Percentiles rank a stretch among this genome's conserved stretches.
phyloP scores from a whole-genome alignment of 2,113 vertebrate genomes.

The Colinus virginianus region DNA sequence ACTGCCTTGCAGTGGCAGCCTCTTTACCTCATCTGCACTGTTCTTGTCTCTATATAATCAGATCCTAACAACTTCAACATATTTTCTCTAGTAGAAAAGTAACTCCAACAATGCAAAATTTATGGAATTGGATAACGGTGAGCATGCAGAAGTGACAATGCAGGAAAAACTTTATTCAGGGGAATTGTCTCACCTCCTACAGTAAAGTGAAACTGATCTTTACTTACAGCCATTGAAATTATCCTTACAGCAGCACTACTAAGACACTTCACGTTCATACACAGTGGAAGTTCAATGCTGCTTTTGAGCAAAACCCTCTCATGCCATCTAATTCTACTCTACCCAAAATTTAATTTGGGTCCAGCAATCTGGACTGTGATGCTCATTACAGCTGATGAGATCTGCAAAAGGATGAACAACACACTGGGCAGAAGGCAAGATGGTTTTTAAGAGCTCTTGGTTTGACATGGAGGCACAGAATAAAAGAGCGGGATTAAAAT shows the following conservation, averaged over 20 bases:
- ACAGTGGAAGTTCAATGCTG: not conserved
- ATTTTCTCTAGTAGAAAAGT: not conserved
- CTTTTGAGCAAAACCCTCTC: not conserved
- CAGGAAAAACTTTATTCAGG: not conserved
- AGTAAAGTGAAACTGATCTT: not conserved
- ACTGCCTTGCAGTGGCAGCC: not conserved
- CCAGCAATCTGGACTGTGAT: not conserved
- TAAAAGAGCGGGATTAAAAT: not conserved
- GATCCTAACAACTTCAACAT: not conserved
- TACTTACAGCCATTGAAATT: not conserved
- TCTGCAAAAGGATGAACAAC: not conserved
- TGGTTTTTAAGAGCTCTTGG: not conserved
- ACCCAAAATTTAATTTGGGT: not conserved
- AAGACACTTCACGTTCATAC: not conserved
- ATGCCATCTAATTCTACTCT: not conserved
- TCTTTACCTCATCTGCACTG: not conserved
- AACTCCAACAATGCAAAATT: not conserved
- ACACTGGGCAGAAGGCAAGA: not conserved
- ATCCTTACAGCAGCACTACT: not conserved
- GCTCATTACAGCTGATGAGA: not conserved
- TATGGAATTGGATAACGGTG: not conserved
- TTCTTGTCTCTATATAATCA: not conserved
- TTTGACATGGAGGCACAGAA: not conserved
- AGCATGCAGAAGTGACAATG: not conserved
- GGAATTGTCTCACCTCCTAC: not conserved